Evolutionary conservation across 2,113 vertebrate species (phyloP).

Genomic region (Cheirogaleus medius): DNA sequence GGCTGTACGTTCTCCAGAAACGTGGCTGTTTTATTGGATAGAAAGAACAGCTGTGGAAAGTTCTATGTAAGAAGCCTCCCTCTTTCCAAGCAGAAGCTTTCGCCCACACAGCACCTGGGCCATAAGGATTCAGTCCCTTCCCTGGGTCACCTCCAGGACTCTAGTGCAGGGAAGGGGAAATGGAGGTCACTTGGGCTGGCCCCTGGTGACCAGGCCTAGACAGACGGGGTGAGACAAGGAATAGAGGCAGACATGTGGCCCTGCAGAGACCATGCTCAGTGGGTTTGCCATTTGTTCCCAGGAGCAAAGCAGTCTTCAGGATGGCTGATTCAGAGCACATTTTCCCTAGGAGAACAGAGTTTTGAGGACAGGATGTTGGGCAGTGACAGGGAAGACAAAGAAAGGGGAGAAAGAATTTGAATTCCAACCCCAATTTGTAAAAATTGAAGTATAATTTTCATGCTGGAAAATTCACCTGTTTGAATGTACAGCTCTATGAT

Average conservation of each 20-base stretch:
- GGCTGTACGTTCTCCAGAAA: not conserved
- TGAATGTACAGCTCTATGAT: not conserved
- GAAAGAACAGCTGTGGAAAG: not conserved
- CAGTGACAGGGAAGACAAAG: not conserved
- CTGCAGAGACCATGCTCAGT: not conserved
- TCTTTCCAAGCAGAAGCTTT: slow-evolving; percentile 38
- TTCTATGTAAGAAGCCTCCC: not conserved
- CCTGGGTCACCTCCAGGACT: not conserved
- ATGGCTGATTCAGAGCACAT: not conserved
- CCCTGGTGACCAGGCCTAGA: not conserved
- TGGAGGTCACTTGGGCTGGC: not conserved
- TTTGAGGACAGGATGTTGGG: not conserved
- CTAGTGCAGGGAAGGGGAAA: not conserved
- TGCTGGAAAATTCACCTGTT: not conserved
- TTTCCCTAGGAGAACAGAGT: not conserved
- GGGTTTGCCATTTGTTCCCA: not conserved
- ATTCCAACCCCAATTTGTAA: not conserved
- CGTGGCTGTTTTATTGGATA: not conserved
- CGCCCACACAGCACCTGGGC: not conserved
- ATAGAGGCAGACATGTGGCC: not conserved
- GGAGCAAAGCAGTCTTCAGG: not conserved
- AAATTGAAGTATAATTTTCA: not conserved
- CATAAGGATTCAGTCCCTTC: not conserved
- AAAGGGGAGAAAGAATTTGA: not conserved
- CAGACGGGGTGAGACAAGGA: not conserved